Evolutionary conservation across 1,140 invertebrate genomes (phyloP), one percentile per base, ranked within the genome.

Genomic region (Bombus superbus): DNA sequence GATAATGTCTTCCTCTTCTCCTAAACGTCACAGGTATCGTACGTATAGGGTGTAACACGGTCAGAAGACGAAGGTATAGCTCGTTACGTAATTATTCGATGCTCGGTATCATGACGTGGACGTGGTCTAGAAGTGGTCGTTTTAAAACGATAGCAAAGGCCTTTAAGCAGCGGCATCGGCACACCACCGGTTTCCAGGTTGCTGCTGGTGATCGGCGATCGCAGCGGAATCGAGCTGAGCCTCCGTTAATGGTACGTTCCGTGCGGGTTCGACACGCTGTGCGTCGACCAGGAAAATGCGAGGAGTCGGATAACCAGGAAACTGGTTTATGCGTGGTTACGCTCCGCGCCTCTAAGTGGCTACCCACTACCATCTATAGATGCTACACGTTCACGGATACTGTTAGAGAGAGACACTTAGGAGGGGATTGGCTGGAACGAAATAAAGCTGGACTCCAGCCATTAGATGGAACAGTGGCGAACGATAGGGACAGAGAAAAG

Each of bases 271-370:
- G 90, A 88, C 90, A 90, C 91, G 92, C 89, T 80, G 89, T 92
- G 91, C 88, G 91, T 90, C 91, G 87, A 92, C 89, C 90, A 93
- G 93, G 92, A 93, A 94, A 94, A 94, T 92, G 91, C 87, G 83
- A 92, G 86, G 89, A 93, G 92, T 93, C 91, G 91, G 91, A 94
- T 94, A 94, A 94, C 91, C 93, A 92, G 93, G 93, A 94, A 95
- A 94, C 94, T 94, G 94, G 94, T 95, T 95, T 94, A 94, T 94
- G 93, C 93, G 93, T 93, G 89, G 91, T 89, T 92, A 90, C 88
- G 85, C 77, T 91, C 86, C 90, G 77, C 88, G 84, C 88, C 91
- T 92, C 80, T 91, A 91, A 92, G 89, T 92, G 87, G 85, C 74
- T 91, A 76, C 85, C 85, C 71, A 86, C 88, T 87, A 90, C 89